Base-by-base conservation (phyloP, 2,888 invertebrate genomes). In the Mimas tiliae region DNA sequence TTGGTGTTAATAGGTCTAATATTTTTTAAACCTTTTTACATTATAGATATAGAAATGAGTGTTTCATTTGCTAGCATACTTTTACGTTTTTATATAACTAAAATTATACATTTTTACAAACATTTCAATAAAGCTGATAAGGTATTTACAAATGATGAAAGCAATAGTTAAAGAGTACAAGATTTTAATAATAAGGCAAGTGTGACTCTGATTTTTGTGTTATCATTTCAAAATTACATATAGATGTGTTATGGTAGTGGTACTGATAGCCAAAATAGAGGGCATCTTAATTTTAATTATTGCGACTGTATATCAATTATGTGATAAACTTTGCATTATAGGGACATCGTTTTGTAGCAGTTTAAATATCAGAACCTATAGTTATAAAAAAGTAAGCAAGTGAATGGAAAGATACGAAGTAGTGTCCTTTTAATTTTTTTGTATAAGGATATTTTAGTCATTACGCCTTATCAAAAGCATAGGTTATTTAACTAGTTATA, bases 61-160 rank as follows among this genome's bases (percentile, higher is more conserved):
- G 19, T 58, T 58, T 58, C 38, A 58, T 58, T 58, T 58, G 58
- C 42, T 58, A 58, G 58, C 38, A 58, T 58, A 58, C 58, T 58
- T 55, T 19, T 58, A 58, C 58, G 58, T 42, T 58, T 52, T 19
- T 58, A 58, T 58, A 58, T 42, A 19, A 38, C 38, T 38, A 12
- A 58, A 42, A 38, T 58, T 16, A 19, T 58, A 42, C 6, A 19
- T 19, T 42, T 58, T 42, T 58, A 58, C 58, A 16, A 42, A 11
- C 12, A 42, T 42, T 11, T 58, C 38, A 42, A 58, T 58, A 42
- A 16, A 42, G 19, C 19, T 42, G 12, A 38, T 58, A 58, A 58
- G 38, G 19, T 38, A 19, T 58, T 19, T 58, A 42, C 19, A 58
- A 58, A 12, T 19, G 12, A 34, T 14, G 8, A 58, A 58, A 38